Conservation (phyloP, 1,140 invertebrate genomes). For the Apis mellifera region Amel_HAv3.1 CM009933.2:5622001-5622500, state of each 20-base stretch:
- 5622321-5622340: slow-evolving; percentile 63
- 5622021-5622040: no score
- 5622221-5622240: not conserved
- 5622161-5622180: no score
- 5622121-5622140: no score
- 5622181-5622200: no score
- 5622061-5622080: no score
- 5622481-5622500: not conserved
- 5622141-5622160: no score
- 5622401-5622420: slow-evolving; percentile 2
- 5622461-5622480: slow-evolving; percentile 34
- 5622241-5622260: slow-evolving; percentile 28
- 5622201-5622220: not conserved
- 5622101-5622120: no score
- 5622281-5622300: slow-evolving; percentile 44
- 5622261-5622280: slow-evolving; percentile 46
- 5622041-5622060: no score
- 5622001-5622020: not conserved
- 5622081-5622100: no score
- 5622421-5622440: not conserved
- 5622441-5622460: slow-evolving; percentile 33
- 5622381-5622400: slow-evolving; percentile 27
- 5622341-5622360: slow-evolving; percentile 63
- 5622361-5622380: slow-evolving; percentile 53
- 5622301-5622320: slow-evolving; percentile 59